Evolutionary conservation across 2,888 invertebrate species (phyloP).

Genomic region (Apantesis nais): DNA sequence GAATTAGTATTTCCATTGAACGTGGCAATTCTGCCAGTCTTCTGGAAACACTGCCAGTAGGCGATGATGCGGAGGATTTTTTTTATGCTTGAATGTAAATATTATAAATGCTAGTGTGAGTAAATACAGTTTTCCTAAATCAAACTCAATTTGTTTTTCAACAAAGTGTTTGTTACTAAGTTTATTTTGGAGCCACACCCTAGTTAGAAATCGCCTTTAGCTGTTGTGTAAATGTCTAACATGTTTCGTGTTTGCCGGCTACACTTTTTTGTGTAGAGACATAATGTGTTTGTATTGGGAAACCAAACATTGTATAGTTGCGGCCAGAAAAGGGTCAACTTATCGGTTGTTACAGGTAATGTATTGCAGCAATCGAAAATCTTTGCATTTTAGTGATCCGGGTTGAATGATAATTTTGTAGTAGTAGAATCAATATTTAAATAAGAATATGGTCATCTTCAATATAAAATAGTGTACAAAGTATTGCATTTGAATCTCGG

Average conservation of each 20-base stretch:
- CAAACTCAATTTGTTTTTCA: too few species aligned
- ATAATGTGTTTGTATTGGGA: constrained; percentile 1
- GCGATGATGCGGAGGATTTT: too few species aligned
- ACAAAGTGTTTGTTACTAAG: neutral
- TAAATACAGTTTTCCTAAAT: too few species aligned
- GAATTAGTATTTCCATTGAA: too few species aligned
- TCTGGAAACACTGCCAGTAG: too few species aligned
- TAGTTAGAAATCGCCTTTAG: neutral
- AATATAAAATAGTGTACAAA: neutral
- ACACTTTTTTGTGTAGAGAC: neutral
- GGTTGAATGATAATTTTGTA: neutral
- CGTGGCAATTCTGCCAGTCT: too few species aligned
- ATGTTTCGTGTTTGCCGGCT: neutral
- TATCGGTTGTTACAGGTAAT: neutral
- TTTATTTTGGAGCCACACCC: neutral
- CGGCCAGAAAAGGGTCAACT: neutral
- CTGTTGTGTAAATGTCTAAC: neutral
- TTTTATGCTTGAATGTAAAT: too few species aligned
- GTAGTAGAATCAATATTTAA: neutral
- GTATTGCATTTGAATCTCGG: too few species aligned
- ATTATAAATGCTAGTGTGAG: too few species aligned
- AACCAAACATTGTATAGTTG: constrained; percentile 2
- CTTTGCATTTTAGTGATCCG: neutral
- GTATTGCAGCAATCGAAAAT: neutral
- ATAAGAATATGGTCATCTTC: neutral